Conservation (phyloP, 2,113 vertebrate genomes). For the Poeciliopsis turrubarensis region DNA sequence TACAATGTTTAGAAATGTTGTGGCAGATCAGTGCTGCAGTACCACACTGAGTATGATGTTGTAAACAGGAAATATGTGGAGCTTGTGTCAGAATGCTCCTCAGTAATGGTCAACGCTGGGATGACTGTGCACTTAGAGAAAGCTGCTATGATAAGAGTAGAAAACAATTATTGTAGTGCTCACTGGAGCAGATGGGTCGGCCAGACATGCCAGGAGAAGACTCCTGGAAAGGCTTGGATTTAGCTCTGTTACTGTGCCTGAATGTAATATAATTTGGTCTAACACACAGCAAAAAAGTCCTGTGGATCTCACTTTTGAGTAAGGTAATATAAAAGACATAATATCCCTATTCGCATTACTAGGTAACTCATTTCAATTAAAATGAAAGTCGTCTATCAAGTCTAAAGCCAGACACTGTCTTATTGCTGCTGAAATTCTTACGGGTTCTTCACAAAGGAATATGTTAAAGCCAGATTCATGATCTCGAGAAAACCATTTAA, state of each 20-base stretch:
- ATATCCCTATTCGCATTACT: constrained; percentile 33
- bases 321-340: constrained; percentile 23
- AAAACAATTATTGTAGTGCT: constrained; percentile 22
- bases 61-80: constrained; percentile 23
- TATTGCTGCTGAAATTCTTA: constrained; percentile 31
- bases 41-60: background rate
- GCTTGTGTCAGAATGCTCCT: constrained; percentile 21
- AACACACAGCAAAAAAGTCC: constrained; percentile 15
- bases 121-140: constrained; percentile 52
- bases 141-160: constrained; percentile 33
- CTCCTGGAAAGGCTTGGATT: constrained; percentile 14
- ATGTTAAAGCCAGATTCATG: constrained; percentile 22
- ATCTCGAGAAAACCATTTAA: constrained; percentile 41
- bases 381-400: constrained; percentile 52
- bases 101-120: constrained; percentile 27
- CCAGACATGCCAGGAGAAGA: constrained; percentile 9
- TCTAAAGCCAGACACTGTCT: constrained; percentile 12
- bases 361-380: constrained; percentile 43
- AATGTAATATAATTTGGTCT: constrained; percentile 22
- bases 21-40: background rate
- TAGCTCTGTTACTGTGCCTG: constrained; percentile 19
- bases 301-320: constrained; percentile 17
- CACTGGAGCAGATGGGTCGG: constrained; percentile 11
- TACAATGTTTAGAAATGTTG: background rate
- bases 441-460: constrained; percentile 30